Evolutionary conservation across 1,140 invertebrate species (phyloP).

Genomic region (Drosophila orosa): DNA sequence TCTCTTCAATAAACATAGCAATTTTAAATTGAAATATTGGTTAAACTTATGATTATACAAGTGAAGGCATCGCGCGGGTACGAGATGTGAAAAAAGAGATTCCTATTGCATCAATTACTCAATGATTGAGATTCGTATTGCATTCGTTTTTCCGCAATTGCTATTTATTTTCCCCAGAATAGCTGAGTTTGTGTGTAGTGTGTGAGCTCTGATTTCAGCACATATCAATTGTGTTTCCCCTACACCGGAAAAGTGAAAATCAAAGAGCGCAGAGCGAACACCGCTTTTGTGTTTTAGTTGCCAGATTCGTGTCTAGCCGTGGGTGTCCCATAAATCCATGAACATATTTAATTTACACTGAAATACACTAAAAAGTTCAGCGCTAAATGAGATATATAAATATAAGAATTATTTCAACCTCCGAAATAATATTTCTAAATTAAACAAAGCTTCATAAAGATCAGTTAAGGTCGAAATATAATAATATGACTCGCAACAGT

Average conservation of each 20-base stretch:
- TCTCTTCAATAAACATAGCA: neutral
- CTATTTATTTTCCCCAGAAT: neutral
- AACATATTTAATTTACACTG: neutral
- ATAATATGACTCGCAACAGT: no score
- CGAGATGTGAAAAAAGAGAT: neutral
- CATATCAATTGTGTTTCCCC: conserved; percentile 9
- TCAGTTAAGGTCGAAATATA: no score
- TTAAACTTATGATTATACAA: neutral
- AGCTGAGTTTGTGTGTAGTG: neutral
- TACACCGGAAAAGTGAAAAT: conserved; percentile 3
- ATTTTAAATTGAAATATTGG: conserved; percentile 1
- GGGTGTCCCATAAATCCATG: conserved; percentile 6
- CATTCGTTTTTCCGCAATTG: conserved; percentile 3
- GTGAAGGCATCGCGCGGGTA: no score
- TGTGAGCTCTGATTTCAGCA: conserved; percentile 9
- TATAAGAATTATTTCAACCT: neutral
- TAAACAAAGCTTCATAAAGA: no score
- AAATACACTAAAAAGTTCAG: neutral
- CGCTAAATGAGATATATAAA: neutral
- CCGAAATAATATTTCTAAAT: no score
- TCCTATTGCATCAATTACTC: neutral
- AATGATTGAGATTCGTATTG: neutral
- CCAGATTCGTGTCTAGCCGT: neutral
- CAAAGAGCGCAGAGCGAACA: neutral
- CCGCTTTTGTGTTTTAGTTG: conserved; percentile 8